These are phyloP conservation scores for Solen grandis DNA, from an alignment of 1,140 invertebrate species.

Conservation along the genomic window DNA sequence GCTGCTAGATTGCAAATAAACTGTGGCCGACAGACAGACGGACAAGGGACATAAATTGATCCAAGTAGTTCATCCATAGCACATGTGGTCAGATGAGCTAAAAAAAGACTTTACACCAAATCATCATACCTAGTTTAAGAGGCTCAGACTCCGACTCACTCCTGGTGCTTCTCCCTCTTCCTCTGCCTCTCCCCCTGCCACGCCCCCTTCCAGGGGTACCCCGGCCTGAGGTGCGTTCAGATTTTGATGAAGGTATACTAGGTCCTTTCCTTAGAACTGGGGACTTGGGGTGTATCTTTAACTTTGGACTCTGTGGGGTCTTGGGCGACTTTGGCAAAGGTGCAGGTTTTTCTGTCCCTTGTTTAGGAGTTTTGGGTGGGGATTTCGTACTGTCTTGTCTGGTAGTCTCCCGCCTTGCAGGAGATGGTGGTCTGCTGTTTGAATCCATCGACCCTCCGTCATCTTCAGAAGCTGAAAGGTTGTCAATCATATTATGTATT, in stretches of 20 bases:
- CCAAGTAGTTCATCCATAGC: no score
- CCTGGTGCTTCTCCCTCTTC: constrained; percentile 61
- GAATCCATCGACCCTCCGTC: constrained; percentile 50
- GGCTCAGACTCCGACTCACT: constrained; percentile 70
- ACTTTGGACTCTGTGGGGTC: constrained; percentile 17
- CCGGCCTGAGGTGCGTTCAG: constrained; percentile 1
- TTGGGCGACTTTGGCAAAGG: constrained; percentile 29
- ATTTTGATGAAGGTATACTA: constrained; percentile 39
- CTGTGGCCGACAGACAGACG: no score
- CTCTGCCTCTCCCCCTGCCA: constrained; percentile 66
- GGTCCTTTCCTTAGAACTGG: constrained; percentile 23
- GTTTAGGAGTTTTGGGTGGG: constrained; percentile 42
- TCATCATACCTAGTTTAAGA: constrained; percentile 44
- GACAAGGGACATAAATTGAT: no score
- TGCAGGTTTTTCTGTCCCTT: constrained; percentile 7
- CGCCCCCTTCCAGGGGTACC: constrained; percentile 59
- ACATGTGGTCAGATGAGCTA: no score
- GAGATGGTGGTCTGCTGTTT: constrained; percentile 29
- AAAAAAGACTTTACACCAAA: no score
- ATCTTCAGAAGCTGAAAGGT: constrained; percentile 57
- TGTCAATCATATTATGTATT: no score
- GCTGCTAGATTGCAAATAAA: no score
- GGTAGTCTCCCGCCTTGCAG: constrained; percentile 9
- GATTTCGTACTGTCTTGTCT: constrained; percentile 31
- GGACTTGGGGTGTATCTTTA: constrained; percentile 27